Evolutionary conservation across 2,888 invertebrate species (phyloP), one percentile per base, ranked within the genome.

Genomic region (Ophioninae sp.): DNA sequence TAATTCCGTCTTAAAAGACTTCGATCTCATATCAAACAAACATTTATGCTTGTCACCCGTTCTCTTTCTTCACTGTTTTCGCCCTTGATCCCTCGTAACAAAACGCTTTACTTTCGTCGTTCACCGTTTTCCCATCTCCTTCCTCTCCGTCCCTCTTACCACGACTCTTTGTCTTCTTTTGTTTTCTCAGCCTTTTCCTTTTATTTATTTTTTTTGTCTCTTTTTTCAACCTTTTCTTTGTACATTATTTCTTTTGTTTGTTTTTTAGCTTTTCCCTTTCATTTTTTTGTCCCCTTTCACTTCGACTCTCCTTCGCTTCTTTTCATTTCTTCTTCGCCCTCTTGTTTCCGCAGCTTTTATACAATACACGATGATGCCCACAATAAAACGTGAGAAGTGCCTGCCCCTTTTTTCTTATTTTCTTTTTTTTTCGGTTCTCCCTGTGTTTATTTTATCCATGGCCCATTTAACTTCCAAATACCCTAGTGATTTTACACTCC

Each of bases 381-480:
- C n/a, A 13, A 44, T 44, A 13, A 44, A 44, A 44, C 44, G 44
- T 13, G 44, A 44, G 13, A 13, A 44, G 44, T 44, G 44, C 44
- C 44, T 44, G 10, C 44, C 44, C 3, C 13, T 44, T 44, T 13
- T 13, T 44, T 44, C 13, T 44, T 13, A 13, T 13, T 5, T 68
- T 68, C 51, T 75, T 68, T 69, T 44, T n/a, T 23, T 30, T 44
- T 63, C 17, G 41, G 83, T 85, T 39, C 51, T 82, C 75, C 76
- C 65, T 81, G 79, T 88, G 87, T 88, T 90, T 89, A 89, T 90
- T 90, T 89, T 90, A 90, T 89, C 86, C 87, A 89, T 87, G 87
- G 87, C 81, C 87, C 88, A 89, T 90, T 90, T 90, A 91, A 90
- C 89, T 90, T 88, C 87, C 88, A 87, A 90, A 90, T 88, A 87